Evolutionary conservation across 2,797 vertebrate genomes (phyloP).

Genomic region (Enteromius fasciolatus): DNA sequence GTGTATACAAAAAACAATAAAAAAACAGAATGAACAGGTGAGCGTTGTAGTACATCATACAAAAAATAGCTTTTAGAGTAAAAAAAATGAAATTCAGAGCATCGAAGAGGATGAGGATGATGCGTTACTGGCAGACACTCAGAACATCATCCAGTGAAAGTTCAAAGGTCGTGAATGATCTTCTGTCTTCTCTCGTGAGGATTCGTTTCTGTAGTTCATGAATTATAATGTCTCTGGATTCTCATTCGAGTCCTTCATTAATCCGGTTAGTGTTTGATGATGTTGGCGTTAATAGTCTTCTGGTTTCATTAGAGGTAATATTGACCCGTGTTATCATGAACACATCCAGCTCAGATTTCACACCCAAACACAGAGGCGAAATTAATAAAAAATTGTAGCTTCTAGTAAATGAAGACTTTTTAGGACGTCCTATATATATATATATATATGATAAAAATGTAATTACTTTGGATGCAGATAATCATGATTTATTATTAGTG

Average conservation of each 20-base stretch:
- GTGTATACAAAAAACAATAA: constrained; percentile 46
- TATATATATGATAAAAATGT: too few relatives aligned
- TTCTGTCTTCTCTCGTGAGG: background rate
- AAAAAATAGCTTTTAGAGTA: constrained; percentile 31
- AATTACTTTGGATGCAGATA: too few relatives aligned
- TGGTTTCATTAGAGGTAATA: constrained; percentile 23
- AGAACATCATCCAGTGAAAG: background rate
- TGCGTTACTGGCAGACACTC: background rate
- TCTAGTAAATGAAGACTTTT: background rate
- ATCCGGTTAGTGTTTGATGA: constrained; percentile 33
- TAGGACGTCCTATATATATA: background rate
- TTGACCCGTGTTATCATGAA: background rate
- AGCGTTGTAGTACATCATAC: constrained; percentile 17
- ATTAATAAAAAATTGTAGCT: too few relatives aligned
- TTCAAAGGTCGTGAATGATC: background rate
- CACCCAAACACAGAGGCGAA: background rate
- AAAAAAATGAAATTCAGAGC: background rate
- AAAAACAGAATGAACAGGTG: constrained; percentile 9
- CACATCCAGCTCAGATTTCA: constrained; percentile 6
- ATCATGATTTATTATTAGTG: too few relatives aligned
- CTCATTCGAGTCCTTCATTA: constrained; percentile 22
- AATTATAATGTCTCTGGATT: background rate
- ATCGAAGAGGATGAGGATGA: background rate
- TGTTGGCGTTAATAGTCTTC: constrained; percentile 1
- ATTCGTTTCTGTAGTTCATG: background rate